Percentiles rank a stretch among this genome's conserved stretches.
These are phyloP conservation scores for Fulica atra DNA, from an alignment of 2,113 vertebrate genomes.

Conservation along the genomic window DNA sequence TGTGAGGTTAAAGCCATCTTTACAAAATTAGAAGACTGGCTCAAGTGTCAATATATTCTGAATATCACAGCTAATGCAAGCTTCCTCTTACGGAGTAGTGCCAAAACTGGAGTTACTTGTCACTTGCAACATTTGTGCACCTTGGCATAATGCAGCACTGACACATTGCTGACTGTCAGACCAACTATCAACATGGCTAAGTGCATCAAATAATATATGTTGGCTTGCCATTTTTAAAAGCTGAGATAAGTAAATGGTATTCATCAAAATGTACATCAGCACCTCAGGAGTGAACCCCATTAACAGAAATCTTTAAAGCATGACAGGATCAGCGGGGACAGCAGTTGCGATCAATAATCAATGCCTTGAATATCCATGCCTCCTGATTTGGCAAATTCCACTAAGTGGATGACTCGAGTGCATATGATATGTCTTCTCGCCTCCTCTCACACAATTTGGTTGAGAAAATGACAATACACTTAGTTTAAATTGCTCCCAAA, in stretches of 20 bases:
- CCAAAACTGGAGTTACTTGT: conserved; percentile 17
- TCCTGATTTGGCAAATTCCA: not conserved
- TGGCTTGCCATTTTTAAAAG: conserved; percentile 24
- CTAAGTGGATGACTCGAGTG: not conserved
- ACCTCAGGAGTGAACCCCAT: not conserved
- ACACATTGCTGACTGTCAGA: conserved; percentile 29
- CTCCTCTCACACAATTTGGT: not conserved
- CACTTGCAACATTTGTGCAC: conserved; percentile 18
- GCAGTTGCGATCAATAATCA: not conserved
- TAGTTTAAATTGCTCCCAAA: conserved; percentile 34
- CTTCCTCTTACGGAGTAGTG: not conserved
- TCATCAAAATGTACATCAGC: conserved; percentile 20
- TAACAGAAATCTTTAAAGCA: conserved; percentile 42
- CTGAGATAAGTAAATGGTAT: not conserved
- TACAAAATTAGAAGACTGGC: not conserved
- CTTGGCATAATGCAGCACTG: not conserved
- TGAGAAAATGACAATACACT: conserved; percentile 17
- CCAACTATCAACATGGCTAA: conserved; percentile 7
- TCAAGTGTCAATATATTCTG: not conserved
- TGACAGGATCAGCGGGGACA: not conserved
- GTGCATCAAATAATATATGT: not conserved
- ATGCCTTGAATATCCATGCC: not conserved
- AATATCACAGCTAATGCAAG: conserved; percentile 32
- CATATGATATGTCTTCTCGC: not conserved
- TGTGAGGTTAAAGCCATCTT: not conserved